Base-by-base conservation (phyloP, 2,888 invertebrate genomes). In the Diadromus collaris region DNA sequence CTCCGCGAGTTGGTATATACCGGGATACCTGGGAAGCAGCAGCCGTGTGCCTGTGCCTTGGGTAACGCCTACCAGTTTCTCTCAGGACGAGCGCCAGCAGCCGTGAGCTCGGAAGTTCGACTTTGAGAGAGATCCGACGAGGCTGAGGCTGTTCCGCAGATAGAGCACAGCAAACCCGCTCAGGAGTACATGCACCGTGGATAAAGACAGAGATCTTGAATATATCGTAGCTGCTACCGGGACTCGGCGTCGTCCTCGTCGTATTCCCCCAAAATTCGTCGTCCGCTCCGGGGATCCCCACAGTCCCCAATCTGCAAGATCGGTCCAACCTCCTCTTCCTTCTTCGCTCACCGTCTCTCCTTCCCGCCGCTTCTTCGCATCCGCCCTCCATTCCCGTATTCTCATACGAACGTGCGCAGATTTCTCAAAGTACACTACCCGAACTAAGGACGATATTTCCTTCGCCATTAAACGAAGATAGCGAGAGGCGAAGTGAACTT, bases 21-120 rank as follows among this genome's bases (percentile, higher is more conserved):
- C 16, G 16, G 16, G 38, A 41, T 41, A 41, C 38, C 38, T 41
- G 38, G 54, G 69, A 70, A 76, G 79, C 69, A 76, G 68, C 79
- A 75, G 63, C 68, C 71, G 72, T 76, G 76, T 79, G 73, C 76
- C 58, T 46, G 65, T 34, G 63, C 54, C 76, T 46, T 46, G 76
- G 79, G 79, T 73, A 79, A 76, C 79, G 79, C 76, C 79, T 79
- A 68, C 72, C 51, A 61, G 79, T 68, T 79, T 76, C 67, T 74
- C 74, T 74, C 68, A n/a, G 41, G 56, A 56, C 56, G 16, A 46
- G 60, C 60, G 48, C 29, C 68, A 46, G 67, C 68, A 72, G 44
- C 67, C 58, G 65, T 51, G 71, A 79, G 68, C 79, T 75, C 68
- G 71, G 64, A 79, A 79, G 79, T 79, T 79, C 51, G 64, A 76